These are phyloP conservation scores for Equus quagga DNA, from an alignment of 2,113 vertebrate genomes.

Conservation along the genomic window DNA sequence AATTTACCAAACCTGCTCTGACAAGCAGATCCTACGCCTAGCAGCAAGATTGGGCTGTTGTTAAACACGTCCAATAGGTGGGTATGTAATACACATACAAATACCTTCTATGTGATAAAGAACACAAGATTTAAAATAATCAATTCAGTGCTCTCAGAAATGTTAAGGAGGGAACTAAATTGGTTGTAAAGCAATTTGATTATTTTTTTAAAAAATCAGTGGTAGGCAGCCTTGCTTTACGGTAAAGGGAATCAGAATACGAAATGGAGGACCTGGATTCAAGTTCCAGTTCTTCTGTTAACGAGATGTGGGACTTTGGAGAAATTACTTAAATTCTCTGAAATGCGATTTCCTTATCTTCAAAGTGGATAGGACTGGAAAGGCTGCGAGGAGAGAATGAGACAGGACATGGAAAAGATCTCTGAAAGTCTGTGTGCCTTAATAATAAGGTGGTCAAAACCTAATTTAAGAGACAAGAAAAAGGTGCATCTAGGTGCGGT, in stretches of 20 bases:
- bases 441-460: slow-evolving; percentile 16
- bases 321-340: neutral
- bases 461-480: slow-evolving; percentile 24
- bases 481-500: neutral
- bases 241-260: neutral
- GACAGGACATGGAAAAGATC: neutral
- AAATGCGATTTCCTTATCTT: slow-evolving; percentile 12
- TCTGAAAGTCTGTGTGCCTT: neutral
- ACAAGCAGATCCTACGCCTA: neutral
- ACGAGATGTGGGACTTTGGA: neutral
- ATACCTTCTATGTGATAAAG: neutral
- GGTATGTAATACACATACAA: neutral
- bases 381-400: neutral
- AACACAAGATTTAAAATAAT: slow-evolving; percentile 28
- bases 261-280: neutral
- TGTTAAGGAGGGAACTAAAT: slow-evolving; percentile 2
- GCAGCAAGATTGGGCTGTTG: neutral
- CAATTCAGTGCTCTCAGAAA: neutral
- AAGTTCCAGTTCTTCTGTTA: neutral
- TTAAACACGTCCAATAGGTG: slow-evolving; percentile 10
- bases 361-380: neutral
- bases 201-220: neutral
- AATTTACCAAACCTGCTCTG: neutral
- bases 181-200: neutral
- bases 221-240: neutral